A percentile compares a stretch with the other conserved stretches of the same genome.
These are phyloP conservation scores for Tamias sibiricus DNA, from an alignment of 2,113 vertebrate genomes.

Conservation along the genomic window DNA sequence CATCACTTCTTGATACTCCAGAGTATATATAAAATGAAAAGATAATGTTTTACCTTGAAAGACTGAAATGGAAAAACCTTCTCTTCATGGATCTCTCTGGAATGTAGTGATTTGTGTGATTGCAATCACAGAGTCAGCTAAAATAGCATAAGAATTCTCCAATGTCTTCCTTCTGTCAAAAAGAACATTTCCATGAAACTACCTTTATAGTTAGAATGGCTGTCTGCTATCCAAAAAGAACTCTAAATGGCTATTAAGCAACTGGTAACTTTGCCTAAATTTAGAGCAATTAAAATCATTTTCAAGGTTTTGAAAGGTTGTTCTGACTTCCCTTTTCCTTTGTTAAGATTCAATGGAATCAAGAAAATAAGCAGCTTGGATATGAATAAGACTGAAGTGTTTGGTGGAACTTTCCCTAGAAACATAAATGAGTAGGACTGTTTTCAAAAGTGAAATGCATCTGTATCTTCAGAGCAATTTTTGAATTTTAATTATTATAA, in stretches of 20 bases:
- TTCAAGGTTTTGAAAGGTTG: constrained; percentile 65
- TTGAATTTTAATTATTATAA: constrained; percentile 65
- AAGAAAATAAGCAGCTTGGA: constrained; percentile 64
- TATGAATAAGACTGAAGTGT: not conserved
- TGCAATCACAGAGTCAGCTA: constrained; percentile 66
- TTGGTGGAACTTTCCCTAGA: not conserved
- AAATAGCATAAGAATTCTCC: constrained; percentile 49
- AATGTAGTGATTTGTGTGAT: constrained; percentile 67
- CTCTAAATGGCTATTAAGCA: constrained; percentile 70
- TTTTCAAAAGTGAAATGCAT: constrained; percentile 41
- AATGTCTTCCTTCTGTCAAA: constrained; percentile 47
- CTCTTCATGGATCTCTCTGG: constrained; percentile 60
- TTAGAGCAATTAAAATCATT: constrained; percentile 72
- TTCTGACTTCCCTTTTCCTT: constrained; percentile 50
- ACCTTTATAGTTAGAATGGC: constrained; percentile 45
- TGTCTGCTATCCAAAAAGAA: constrained; percentile 52
- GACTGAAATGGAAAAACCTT: constrained; percentile 73
- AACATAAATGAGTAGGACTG: not conserved
- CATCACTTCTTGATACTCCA: constrained; percentile 59
- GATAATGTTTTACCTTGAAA: constrained; percentile 70
- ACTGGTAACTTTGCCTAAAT: constrained; percentile 62
- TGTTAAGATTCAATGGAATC: constrained; percentile 65
- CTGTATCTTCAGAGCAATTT: constrained; percentile 8
- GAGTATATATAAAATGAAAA: constrained; percentile 71
- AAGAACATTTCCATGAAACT: constrained; percentile 48